A percentile compares a stretch with the other conserved stretches of the same genome.
phyloP scores from a whole-genome alignment of 2,888 invertebrate genomes.

The Beris chalybata region DNA sequence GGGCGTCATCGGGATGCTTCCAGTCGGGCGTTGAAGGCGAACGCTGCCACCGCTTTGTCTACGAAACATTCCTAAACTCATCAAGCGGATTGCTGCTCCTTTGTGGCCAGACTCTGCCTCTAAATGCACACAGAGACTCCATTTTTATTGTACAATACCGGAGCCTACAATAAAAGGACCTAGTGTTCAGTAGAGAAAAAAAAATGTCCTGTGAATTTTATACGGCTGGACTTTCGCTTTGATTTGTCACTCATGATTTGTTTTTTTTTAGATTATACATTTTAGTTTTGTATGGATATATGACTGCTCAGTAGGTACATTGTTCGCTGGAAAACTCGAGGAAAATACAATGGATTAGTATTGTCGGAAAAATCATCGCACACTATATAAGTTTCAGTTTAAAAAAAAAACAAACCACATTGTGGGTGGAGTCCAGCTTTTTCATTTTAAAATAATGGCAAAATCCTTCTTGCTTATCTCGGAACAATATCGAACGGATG shows the following conservation, averaged over 20 bases:
- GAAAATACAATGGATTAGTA: too few species aligned
- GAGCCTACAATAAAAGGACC: neutral
- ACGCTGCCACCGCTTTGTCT: conserved; percentile 18
- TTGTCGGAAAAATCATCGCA: too few species aligned
- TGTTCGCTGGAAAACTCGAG: too few species aligned
- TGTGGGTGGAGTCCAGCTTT: too few species aligned
- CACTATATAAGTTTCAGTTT: too few species aligned
- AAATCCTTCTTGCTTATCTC: too few species aligned
- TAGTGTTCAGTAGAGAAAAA: neutral
- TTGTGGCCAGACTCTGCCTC: conserved; percentile 34
- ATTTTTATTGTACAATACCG: conserved; percentile 4
- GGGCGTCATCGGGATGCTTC: conserved; percentile 39
- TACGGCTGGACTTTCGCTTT: conserved; percentile 38
- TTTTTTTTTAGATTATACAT: conserved; percentile 2
- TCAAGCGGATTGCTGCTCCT: conserved; percentile 34
- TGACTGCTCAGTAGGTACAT: too few species aligned
- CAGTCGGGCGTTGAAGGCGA: conserved; percentile 9
- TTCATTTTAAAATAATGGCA: too few species aligned
- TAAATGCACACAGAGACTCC: conserved; percentile 16
- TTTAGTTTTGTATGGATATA: too few species aligned
- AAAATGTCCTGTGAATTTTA: conserved; percentile 28
- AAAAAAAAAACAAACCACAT: too few species aligned
- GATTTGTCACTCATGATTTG: conserved; percentile 36
- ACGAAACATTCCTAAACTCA: conserved; percentile 26
- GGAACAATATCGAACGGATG: too few species aligned